A percentile compares a stretch with the other conserved stretches of the same genome.
Conservation (phyloP, 2,888 invertebrate species). For the Selenia dentaria region DNA sequence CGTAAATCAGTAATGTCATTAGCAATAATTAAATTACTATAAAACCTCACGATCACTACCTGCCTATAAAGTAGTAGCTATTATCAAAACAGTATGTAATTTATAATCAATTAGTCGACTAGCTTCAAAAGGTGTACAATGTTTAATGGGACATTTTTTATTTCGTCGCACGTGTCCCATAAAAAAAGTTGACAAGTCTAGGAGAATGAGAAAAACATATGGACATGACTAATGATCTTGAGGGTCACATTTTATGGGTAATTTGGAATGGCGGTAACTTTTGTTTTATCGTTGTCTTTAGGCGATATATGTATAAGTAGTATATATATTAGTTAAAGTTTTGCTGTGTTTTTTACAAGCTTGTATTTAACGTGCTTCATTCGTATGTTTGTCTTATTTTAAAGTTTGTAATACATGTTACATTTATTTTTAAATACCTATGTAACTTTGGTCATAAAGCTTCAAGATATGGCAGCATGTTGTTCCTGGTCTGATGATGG, state of each 20-base stretch:
- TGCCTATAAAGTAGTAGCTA: conserved; percentile 9
- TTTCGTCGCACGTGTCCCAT: conserved; percentile 40
- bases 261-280: conserved; percentile 16
- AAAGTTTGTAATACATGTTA: too few species aligned
- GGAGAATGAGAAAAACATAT: conserved; percentile 35
- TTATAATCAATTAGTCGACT: conserved; percentile 61
- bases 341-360: too few species aligned
- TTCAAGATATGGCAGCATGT: too few species aligned
- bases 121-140: conserved; percentile 44
- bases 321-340: too few species aligned
- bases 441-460: too few species aligned
- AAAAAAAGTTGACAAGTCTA: conserved; percentile 41
- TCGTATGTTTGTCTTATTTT: too few species aligned
- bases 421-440: too few species aligned
- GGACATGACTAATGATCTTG: conserved; percentile 18
- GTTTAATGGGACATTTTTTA: conserved; percentile 43
- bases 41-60: conserved; percentile 8
- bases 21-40: conserved; percentile 10
- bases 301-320: too few species aligned
- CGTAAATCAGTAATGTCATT: background rate
- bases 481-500: too few species aligned
- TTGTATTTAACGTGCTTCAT: too few species aligned
- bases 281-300: conserved; percentile 1
- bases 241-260: conserved; percentile 27
- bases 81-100: conserved; percentile 37